phyloP scores from a whole-genome alignment of 2,888 invertebrate genomes.

The Onchidella celtica region DNA sequence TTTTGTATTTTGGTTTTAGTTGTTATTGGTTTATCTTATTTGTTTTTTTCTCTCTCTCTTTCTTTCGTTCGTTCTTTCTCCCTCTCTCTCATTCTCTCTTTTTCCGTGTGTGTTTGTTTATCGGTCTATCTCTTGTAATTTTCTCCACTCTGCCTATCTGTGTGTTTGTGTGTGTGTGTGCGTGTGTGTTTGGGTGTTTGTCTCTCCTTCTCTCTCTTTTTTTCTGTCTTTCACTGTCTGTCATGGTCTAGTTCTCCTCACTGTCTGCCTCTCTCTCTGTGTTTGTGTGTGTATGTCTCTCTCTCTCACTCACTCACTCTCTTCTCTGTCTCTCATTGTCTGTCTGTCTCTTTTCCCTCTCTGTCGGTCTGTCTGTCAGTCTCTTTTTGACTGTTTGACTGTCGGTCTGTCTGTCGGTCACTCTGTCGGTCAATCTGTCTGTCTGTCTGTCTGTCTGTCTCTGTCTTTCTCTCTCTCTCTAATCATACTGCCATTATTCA shows the following conservation, averaged over 20 bases:
- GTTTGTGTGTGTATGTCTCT: background rate
- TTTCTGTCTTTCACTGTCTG: no score
- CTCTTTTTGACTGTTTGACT: background rate
- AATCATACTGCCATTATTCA: no score
- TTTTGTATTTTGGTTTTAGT: background rate
- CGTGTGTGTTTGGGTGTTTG: no score
- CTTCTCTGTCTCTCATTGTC: background rate
- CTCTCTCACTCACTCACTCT: background rate
- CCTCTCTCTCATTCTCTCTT: background rate
- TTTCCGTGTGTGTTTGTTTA: no score
- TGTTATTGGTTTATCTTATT: no score
- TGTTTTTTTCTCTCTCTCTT: background rate
- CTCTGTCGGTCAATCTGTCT: background rate
- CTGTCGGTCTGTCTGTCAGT: background rate
- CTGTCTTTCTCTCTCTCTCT: background rate
- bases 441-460: background rate
- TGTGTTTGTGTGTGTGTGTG: background rate
- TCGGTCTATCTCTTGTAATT: no score
- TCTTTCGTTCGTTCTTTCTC: background rate
- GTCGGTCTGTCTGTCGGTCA: background rate
- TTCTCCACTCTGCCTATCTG: no score
- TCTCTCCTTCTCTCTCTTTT: no score
- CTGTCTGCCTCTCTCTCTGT: background rate
- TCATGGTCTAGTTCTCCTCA: background rate
- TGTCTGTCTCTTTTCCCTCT: conserved; percentile 13